Evolutionary conservation across 2,797 vertebrate species (phyloP).

Genomic region (Squalus acanthias): DNA sequence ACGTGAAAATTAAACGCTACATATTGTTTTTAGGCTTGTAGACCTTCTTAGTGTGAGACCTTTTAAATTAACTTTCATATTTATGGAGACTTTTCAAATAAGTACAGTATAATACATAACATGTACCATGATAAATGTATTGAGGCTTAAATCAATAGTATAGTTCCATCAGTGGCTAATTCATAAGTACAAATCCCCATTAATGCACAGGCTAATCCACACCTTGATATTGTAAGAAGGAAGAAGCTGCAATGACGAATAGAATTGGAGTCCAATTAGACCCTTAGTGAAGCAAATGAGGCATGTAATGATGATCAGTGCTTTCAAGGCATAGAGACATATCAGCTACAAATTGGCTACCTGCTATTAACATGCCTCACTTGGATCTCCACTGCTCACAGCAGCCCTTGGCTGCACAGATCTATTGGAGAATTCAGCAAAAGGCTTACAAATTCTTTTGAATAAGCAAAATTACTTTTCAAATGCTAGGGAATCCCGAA

Average conservation of each 20-base stretch:
- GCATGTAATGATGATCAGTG: constrained; percentile 15
- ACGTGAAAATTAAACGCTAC: background rate
- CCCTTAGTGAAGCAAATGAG: background rate
- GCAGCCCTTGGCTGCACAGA: background rate
- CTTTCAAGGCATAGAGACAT: background rate
- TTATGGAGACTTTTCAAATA: background rate
- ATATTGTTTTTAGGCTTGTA: background rate
- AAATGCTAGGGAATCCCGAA: background rate
- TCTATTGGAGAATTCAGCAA: background rate
- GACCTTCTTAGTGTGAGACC: background rate
- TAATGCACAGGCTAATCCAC: background rate
- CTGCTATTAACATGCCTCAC: background rate
- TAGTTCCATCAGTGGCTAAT: background rate
- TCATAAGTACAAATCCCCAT: background rate
- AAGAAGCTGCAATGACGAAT: background rate
- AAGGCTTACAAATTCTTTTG: background rate
- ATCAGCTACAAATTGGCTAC: background rate
- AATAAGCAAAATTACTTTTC: background rate
- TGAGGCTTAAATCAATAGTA: too few relatives aligned
- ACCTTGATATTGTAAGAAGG: background rate
- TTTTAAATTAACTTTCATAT: background rate
- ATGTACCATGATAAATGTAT: background rate
- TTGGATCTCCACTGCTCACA: background rate
- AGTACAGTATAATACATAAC: background rate
- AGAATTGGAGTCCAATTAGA: background rate